phyloP scores from a whole-genome alignment of 92 coral and sea anemone species.

The Virgularia gustaviana region DNA sequence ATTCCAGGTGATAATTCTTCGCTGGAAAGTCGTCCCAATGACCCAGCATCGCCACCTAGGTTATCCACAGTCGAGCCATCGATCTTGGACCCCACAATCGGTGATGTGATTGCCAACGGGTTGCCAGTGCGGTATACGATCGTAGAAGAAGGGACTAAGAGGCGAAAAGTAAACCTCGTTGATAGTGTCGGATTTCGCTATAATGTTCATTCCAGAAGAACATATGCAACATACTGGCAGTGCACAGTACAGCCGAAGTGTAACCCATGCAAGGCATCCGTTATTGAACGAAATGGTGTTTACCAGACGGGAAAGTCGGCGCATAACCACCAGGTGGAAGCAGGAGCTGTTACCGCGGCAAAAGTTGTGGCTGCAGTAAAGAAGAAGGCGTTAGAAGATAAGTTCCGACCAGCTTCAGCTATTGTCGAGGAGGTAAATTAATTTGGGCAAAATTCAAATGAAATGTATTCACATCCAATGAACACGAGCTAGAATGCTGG shows the following conservation, averaged over 20 bases:
- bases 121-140: constrained; percentile 14
- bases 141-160: constrained; percentile 24
- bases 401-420: constrained; percentile 54
- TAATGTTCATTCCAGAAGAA: constrained; percentile 34
- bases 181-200: constrained; percentile 45
- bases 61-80: not conserved
- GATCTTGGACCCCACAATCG: not conserved
- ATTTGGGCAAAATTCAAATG: not conserved
- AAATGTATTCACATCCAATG: no score
- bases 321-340: constrained; percentile 44
- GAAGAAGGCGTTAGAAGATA: constrained; percentile 38
- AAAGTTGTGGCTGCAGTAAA: constrained; percentile 33
- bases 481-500: no score
- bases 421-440: constrained; percentile 57
- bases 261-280: constrained; percentile 43
- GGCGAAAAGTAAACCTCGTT: constrained; percentile 27
- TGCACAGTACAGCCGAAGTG: constrained; percentile 54
- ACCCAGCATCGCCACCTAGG: not conserved
- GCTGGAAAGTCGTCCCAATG: no score
- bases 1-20: no score
- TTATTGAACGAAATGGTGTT: constrained; percentile 38
- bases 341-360: constrained; percentile 26
- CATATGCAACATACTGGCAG: constrained; percentile 59
- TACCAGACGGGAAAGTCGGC: constrained; percentile 21
- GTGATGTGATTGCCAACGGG: not conserved